Evolutionary conservation across 2,888 invertebrate genomes (phyloP).

Genomic region (Notocelia uddmanniana): DNA sequence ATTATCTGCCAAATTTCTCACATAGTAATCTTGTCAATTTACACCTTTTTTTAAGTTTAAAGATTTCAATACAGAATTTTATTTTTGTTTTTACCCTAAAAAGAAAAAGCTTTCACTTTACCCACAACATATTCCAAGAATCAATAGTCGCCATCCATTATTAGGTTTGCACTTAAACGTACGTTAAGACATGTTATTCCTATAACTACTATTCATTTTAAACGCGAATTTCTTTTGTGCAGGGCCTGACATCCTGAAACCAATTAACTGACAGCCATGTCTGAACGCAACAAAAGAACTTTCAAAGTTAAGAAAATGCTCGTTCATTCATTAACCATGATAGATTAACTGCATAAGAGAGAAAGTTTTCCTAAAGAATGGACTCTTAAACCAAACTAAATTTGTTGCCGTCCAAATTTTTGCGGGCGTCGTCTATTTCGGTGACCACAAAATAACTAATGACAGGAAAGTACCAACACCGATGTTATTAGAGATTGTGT

Average conservation of each 20-base stretch:
- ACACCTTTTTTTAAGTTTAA: constrained; percentile 29
- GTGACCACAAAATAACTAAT: constrained; percentile 74
- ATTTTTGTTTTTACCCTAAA: constrained; percentile 18
- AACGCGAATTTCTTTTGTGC: constrained; percentile 44
- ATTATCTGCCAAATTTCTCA: constrained; percentile 33
- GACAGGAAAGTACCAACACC: constrained; percentile 73
- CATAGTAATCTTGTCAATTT: constrained; percentile 37
- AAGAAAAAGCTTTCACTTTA: constrained; percentile 33
- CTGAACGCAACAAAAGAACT: constrained; percentile 61
- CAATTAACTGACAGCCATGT: constrained; percentile 59
- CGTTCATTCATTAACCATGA: constrained; percentile 67
- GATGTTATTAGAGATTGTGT: constrained; percentile 60
- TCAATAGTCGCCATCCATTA: constrained; percentile 28
- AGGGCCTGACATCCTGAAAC: constrained; percentile 53
- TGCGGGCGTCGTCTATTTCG: constrained; percentile 60
- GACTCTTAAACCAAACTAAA: constrained; percentile 66
- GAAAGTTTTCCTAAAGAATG: constrained; percentile 72
- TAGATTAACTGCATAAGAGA: constrained; percentile 69
- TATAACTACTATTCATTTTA: constrained; percentile 43
- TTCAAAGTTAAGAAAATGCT: constrained; percentile 64
- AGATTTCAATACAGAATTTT: constrained; percentile 5
- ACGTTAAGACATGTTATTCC: constrained; percentile 35
- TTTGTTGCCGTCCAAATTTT: constrained; percentile 68
- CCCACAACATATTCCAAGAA: constrained; percentile 17
- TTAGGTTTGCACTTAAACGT: constrained; percentile 19